Base-by-base conservation (phyloP, 2,888 invertebrate genomes). In the Spicauda simplicius region DNA sequence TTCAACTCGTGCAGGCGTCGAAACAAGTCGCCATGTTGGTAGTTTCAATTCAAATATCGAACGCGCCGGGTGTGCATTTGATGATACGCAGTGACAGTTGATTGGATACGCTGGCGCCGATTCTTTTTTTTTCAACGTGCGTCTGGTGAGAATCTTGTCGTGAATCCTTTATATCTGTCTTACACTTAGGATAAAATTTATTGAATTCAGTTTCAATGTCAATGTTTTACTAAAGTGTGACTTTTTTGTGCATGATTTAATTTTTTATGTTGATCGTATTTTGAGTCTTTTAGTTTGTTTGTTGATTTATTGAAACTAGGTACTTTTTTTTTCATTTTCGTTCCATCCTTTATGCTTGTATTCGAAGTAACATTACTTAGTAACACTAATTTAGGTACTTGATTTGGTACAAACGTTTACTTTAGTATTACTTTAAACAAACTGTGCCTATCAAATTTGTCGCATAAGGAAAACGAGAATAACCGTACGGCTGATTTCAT, bases 1-100 rank as follows among this genome's bases (percentile, higher is more conserved):
- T 93, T 81, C 86, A 81, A 83, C 78, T 77, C 83, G 82, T 91
- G 88, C 89, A 78, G 84, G 87, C 85, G 88, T 76, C 81, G 88
- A 78, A 75, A 75, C 83, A 80, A 82, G 85, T 79, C 73, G 54
- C 85, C 87, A 86, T 86, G 68, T 85, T 87, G 81, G 71, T 80
- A 90, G 86, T 88, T 85, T 78, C 72, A 82, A 80, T 85, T 83
- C 76, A 80, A 86, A 83, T 76, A 77, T 76, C 78, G 80, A 82
- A 85, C 84, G 83, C 80, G 81, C 72, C 80, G 84, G 85, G 81
- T 85, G 85, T 86, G 86, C 78, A 80, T 87, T 86, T 87, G 83
- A 84, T 82, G 76, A 84, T 85, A 76, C 76, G 77, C 84, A 88
- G 90, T 91, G 91, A 86, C 84, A 84, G 84, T 88, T 86, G 75